Conservation (phyloP, 2,888 invertebrate species). For the Keiferia lycopersicella region DNA sequence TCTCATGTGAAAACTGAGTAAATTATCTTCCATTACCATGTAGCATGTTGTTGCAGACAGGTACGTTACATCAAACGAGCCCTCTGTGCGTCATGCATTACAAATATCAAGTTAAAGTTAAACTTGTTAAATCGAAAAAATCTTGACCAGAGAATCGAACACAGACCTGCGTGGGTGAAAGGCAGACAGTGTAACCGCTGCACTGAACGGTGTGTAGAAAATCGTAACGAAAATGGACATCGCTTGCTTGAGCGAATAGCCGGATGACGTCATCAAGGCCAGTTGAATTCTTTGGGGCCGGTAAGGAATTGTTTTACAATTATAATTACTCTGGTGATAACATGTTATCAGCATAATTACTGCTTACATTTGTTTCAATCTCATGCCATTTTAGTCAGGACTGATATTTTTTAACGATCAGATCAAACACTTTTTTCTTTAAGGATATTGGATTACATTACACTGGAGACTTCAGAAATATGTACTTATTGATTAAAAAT, state of each 20-base stretch:
- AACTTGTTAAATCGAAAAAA: not conserved
- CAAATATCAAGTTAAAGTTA: constrained; percentile 15
- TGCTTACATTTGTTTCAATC: too few species aligned
- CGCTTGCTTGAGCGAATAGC: not conserved
- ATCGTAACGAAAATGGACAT: constrained; percentile 5
- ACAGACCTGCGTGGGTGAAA: constrained; percentile 21
- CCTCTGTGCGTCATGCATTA: constrained; percentile 61
- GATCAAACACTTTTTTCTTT: too few species aligned
- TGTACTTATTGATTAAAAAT: too few species aligned
- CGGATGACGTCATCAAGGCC: constrained; percentile 22
- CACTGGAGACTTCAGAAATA: too few species aligned
- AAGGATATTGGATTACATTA: too few species aligned
- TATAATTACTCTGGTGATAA: not conserved
- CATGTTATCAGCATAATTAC: not conserved
- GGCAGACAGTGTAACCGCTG: constrained; percentile 20
- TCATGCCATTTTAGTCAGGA: too few species aligned
- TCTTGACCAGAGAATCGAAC: constrained; percentile 42
- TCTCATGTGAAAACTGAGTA: constrained; percentile 45
- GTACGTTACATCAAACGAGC: constrained; percentile 44
- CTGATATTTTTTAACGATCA: too few species aligned
- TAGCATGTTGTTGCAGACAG: constrained; percentile 71
- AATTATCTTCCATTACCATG: constrained; percentile 53
- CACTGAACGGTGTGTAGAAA: constrained; percentile 9
- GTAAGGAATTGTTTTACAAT: not conserved
- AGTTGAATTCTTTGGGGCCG: not conserved